Percentiles rank a stretch among this genome's conserved stretches.
Conservation (phyloP, 1,140 invertebrate genomes). For the Calliopsis andreniformis region DNA sequence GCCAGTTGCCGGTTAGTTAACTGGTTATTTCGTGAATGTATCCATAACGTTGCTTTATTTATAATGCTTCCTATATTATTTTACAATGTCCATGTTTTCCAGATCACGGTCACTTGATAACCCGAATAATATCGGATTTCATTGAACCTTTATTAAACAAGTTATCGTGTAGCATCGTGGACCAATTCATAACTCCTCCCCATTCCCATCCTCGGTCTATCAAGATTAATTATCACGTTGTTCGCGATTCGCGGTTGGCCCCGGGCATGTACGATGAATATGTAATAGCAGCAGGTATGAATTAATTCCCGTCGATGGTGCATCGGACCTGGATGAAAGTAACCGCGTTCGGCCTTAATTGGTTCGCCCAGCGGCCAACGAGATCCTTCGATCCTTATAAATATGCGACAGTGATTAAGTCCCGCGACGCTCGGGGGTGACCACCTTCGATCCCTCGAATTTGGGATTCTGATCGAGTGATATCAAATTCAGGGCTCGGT, state of each 20-base stretch:
- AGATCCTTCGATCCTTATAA: slow-evolving; percentile 29
- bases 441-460: background rate
- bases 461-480: slow-evolving; percentile 15
- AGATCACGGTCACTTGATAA: background rate
- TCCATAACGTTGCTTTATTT: background rate
- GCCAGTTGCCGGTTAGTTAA: background rate
- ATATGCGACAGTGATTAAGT: slow-evolving; percentile 14
- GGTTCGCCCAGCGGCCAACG: background rate
- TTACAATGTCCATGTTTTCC: background rate
- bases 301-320: slow-evolving; percentile 31
- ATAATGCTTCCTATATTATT: background rate
- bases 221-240: slow-evolving; percentile 35
- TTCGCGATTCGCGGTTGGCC: background rate
- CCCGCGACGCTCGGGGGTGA: background rate
- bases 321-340: background rate
- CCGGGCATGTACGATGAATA: slow-evolving; percentile 27
- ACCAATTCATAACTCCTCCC: background rate
- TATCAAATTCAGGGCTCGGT: background rate
- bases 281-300: slow-evolving; percentile 28
- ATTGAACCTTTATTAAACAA: slow-evolving; percentile 26
- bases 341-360: slow-evolving; percentile 13
- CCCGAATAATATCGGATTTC: slow-evolving; percentile 7
- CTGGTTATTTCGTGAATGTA: slow-evolving; percentile 10
- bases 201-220: too few relatives aligned
- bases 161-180: background rate